Conservation (phyloP, 2,797 vertebrate species). For the Margarornis squamiger region DNA sequence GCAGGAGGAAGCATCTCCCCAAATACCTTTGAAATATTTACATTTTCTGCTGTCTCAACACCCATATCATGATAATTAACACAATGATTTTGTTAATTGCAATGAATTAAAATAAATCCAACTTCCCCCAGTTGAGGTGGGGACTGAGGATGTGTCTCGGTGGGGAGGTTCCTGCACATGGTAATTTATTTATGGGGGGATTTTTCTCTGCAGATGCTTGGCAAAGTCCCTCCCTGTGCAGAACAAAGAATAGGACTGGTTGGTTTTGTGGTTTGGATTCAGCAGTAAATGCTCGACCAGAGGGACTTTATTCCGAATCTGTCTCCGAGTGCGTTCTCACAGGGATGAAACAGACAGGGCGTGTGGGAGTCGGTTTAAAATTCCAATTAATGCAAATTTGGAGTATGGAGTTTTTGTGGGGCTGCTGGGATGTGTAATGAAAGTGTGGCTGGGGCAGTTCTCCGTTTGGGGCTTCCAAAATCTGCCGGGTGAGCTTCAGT, state of each 20-base stretch:
- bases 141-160: background rate
- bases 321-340: no score
- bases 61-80: background rate
- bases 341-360: background rate
- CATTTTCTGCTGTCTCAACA: background rate
- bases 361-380: background rate
- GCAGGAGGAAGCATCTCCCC: background rate
- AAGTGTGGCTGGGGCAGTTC: background rate
- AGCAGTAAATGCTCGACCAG: background rate
- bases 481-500: background rate
- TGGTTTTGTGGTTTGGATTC: background rate
- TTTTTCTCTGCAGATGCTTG: background rate
- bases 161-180: fast-evolving
- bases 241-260: background rate
- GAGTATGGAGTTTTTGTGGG: background rate
- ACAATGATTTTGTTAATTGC: background rate
- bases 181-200: background rate
- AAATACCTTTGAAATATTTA: background rate
- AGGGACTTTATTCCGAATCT: background rate
- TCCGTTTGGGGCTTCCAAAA: no score
- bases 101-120: background rate
- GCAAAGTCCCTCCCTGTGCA: background rate
- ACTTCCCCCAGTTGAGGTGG: background rate
- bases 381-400: fast-evolving
- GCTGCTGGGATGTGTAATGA: fast-evolving